Conservation (phyloP, 2,113 vertebrate species). For the Phycodurus eques region DNA sequence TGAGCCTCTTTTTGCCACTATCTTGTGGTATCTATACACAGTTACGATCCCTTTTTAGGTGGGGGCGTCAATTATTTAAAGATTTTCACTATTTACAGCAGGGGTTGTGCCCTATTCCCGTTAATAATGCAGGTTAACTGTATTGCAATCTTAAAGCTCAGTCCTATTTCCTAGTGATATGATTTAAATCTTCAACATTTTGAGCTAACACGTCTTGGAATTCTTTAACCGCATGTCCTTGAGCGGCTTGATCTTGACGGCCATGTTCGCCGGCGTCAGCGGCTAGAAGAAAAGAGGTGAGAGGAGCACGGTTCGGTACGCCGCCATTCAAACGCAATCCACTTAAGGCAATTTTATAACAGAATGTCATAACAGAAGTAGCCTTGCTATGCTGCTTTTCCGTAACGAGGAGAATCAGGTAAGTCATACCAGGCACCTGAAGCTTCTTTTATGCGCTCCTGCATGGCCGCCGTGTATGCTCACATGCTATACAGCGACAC, state of each 20-base stretch:
- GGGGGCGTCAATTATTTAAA: too few species aligned
- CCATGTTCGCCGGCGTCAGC: background rate
- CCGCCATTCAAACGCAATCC: background rate
- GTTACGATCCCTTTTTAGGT: too few species aligned
- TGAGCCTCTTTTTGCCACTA: too few species aligned
- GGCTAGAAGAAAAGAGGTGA: background rate
- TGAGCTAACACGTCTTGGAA: background rate
- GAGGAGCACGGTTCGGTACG: background rate
- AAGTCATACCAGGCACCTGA: background rate
- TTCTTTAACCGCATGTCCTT: background rate
- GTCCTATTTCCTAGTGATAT: background rate
- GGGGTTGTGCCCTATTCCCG: too few species aligned
- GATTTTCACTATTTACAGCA: too few species aligned
- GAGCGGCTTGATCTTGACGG: background rate
- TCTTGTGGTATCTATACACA: too few species aligned
- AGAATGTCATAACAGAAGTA: background rate
- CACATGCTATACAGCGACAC: constrained; percentile 35
- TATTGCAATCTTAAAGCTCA: too few species aligned
- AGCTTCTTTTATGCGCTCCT: constrained; percentile 25
- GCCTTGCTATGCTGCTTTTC: background rate
- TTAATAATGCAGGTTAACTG: too few species aligned
- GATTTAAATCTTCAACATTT: background rate
- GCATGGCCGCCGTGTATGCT: constrained; percentile 19
- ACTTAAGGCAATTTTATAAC: background rate
- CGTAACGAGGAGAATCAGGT: background rate